Percentiles rank a stretch among this genome's conserved stretches.
Conservation (phyloP, 2,888 invertebrate genomes). For the Lottia gigantea region DNA sequence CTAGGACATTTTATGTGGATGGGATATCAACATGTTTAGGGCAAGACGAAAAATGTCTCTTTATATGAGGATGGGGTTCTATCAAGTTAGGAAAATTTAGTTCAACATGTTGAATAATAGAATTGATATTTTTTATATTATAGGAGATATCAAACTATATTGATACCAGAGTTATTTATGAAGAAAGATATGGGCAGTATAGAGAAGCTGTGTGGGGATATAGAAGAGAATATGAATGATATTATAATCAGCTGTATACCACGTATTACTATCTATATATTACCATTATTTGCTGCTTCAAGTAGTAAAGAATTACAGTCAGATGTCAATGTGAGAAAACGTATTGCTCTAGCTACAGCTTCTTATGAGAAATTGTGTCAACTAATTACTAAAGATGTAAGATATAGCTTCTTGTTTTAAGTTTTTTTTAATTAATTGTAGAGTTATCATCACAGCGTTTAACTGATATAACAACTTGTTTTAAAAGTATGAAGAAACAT, state of each 20-base stretch:
- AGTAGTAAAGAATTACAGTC: conserved; percentile 26
- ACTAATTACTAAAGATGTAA: conserved; percentile 47
- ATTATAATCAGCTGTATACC: conserved; percentile 48
- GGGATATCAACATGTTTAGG: too few species aligned
- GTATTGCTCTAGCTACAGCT: conserved; percentile 37
- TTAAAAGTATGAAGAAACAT: too few species aligned
- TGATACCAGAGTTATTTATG: conserved; percentile 53
- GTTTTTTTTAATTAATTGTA: too few species aligned
- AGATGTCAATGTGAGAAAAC: conserved; percentile 33
- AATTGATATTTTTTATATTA: too few species aligned
- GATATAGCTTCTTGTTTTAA: neutral
- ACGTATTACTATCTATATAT: conserved; percentile 52
- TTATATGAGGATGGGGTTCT: too few species aligned
- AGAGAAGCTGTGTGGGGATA: conserved; percentile 29
- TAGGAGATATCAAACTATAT: conserved; percentile 39
- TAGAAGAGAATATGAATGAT: conserved; percentile 32
- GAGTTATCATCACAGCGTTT: too few species aligned
- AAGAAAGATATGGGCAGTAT: conserved; percentile 37
- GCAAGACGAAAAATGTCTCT: too few species aligned
- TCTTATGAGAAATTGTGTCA: conserved; percentile 49
- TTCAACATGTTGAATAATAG: too few species aligned
- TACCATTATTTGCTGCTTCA: conserved; percentile 58
- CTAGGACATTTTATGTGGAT: too few species aligned
- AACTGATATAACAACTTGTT: too few species aligned
- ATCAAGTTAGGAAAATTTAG: too few species aligned